These are phyloP conservation scores for Nymphalis polychloros DNA, from an alignment of 2,888 invertebrate genomes.

Conservation along the genomic window DNA sequence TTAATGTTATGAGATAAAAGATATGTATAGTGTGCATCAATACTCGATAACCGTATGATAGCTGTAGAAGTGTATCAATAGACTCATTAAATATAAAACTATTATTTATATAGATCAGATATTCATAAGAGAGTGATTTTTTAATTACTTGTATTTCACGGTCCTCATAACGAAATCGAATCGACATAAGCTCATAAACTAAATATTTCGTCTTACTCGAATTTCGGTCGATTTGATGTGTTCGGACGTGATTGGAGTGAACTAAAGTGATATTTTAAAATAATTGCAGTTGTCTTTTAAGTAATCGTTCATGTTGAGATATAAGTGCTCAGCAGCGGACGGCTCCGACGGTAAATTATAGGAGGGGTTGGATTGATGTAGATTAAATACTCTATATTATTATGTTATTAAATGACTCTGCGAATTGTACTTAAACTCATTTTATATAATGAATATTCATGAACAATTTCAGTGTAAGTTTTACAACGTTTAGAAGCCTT, in stretches of 20 bases:
- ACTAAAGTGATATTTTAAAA: constrained; percentile 58
- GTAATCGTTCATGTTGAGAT: constrained; percentile 50
- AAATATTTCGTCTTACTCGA: constrained; percentile 62
- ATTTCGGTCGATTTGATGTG: constrained; percentile 60
- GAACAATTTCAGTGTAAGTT: constrained; percentile 11
- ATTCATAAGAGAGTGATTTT: background rate
- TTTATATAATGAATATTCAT: constrained; percentile 26
- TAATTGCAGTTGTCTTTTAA: constrained; percentile 53
- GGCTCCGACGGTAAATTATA: constrained; percentile 46
- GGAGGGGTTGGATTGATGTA: constrained; percentile 41
- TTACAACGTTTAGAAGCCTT: constrained; percentile 10
- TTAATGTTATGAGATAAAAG: constrained; percentile 11
- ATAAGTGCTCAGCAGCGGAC: constrained; percentile 47
- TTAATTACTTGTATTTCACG: background rate
- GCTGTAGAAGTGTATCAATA: too few relatives aligned
- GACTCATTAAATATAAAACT: background rate
- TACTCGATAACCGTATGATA: too few relatives aligned
- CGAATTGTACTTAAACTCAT: constrained; percentile 33
- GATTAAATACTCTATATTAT: constrained; percentile 44
- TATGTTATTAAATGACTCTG: constrained; percentile 44
- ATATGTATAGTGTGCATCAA: too few relatives aligned
- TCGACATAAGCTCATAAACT: constrained; percentile 58
- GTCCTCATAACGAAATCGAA: constrained; percentile 50
- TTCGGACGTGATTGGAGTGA: constrained; percentile 54
- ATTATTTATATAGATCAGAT: background rate